Evolutionary conservation across 2,113 vertebrate species (phyloP).

Genomic region (Oceanites oceanicus): DNA sequence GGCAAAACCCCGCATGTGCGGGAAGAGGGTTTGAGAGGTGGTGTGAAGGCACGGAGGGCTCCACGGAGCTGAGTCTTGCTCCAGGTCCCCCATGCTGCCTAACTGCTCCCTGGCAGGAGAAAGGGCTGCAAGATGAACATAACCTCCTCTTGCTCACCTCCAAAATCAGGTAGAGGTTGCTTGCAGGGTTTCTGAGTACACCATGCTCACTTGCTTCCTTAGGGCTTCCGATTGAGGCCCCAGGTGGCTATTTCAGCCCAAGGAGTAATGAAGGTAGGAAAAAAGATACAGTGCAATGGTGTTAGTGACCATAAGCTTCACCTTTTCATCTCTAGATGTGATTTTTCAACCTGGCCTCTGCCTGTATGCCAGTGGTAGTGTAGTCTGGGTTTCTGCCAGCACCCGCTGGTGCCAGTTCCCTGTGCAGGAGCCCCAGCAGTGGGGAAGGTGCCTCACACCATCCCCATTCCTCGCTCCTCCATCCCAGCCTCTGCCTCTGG

Average conservation of each 20-base stretch:
- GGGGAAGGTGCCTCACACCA: background rate
- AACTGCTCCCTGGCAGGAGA: background rate
- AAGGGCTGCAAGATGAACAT: background rate
- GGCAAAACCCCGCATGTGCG: rapidly evolving
- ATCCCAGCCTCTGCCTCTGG: background rate
- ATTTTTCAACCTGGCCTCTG: background rate
- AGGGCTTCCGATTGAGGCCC: background rate
- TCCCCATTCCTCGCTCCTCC: background rate
- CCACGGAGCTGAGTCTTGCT: background rate
- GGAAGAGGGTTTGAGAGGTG: background rate
- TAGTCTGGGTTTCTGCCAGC: background rate
- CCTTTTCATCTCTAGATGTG: background rate
- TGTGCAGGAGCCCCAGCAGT: rapidly evolving
- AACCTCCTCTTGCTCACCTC: background rate
- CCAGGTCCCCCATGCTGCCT: background rate
- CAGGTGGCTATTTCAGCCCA: background rate
- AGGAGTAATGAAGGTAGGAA: rapidly evolving
- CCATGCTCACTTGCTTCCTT: background rate
- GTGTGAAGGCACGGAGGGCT: rapidly evolving
- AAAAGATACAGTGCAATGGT: background rate
- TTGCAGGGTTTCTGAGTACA: background rate
- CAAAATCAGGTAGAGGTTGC: background rate
- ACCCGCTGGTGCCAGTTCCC: background rate
- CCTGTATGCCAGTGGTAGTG: background rate
- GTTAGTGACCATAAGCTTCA: background rate